Conservation (phyloP, 2,113 vertebrate genomes). For the Numida meleagris region DNA sequence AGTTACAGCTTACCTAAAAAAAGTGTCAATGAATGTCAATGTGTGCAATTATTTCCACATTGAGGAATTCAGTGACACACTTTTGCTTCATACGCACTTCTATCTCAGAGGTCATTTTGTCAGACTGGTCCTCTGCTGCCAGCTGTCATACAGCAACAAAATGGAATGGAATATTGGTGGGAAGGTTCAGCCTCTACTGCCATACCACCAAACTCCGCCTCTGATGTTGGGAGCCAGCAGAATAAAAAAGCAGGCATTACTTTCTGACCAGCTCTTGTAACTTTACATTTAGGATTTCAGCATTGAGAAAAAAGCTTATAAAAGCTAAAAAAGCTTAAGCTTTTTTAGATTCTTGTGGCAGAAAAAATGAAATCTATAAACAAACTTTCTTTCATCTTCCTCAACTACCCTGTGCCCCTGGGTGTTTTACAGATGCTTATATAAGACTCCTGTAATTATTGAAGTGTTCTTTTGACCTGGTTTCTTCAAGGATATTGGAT, state of each 20-base stretch:
- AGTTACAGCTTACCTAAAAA: background rate
- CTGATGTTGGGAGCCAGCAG: background rate
- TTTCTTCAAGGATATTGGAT: conserved; percentile 52
- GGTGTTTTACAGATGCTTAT: conserved; percentile 63
- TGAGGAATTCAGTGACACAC: background rate
- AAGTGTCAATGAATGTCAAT: background rate
- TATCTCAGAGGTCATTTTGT: background rate
- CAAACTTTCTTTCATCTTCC: conserved; percentile 59
- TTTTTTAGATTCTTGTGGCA: conserved; percentile 69
- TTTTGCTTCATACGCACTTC: background rate
- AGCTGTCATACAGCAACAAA: background rate
- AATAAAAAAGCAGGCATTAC: background rate
- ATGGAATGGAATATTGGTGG: background rate
- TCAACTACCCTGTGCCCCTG: conserved; percentile 43
- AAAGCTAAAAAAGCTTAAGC: background rate
- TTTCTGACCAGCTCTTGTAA: background rate
- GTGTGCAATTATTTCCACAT: too few relatives aligned
- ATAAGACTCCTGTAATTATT: conserved; percentile 56
- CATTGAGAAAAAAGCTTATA: background rate
- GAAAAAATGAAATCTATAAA: conserved; percentile 74
- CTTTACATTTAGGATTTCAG: conserved; percentile 24
- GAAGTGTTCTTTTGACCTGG: conserved; percentile 51
- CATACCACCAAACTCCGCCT: background rate
- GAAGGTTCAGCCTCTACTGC: background rate
- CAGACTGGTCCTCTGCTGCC: background rate